Percentiles rank a stretch among this genome's conserved stretches.
Conservation (phyloP, 2,113 vertebrate genomes). For the Canis aureus region DNA sequence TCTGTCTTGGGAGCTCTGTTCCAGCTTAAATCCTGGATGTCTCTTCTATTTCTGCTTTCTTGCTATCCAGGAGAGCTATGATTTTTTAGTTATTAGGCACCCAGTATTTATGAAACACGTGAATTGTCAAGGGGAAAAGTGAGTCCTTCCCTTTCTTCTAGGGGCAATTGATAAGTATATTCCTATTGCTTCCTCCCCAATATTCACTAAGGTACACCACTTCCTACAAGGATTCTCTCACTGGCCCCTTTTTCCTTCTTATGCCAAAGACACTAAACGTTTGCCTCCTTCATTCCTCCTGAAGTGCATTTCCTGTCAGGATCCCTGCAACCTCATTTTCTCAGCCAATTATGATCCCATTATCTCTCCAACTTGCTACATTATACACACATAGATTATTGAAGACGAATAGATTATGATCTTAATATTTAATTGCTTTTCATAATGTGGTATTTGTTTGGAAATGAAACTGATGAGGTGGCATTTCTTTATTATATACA, state of each 20-base stretch:
- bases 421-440: constrained; percentile 74
- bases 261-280: constrained; percentile 32
- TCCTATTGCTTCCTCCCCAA: background rate
- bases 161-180: background rate
- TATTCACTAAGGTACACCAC: background rate
- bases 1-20: background rate
- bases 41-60: constrained; percentile 46
- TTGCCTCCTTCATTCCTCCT: constrained; percentile 64
- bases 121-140: background rate
- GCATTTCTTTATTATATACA: constrained; percentile 69
- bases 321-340: constrained; percentile 80
- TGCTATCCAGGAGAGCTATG: background rate
- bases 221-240: background rate
- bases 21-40: background rate
- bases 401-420: constrained; percentile 65
- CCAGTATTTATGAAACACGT: background rate
- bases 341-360: constrained; percentile 77
- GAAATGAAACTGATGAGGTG: constrained; percentile 70
- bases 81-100: constrained; percentile 3
- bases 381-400: constrained; percentile 63
- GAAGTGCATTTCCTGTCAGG: constrained; percentile 53
- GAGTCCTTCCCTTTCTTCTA: background rate
- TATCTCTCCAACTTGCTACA: constrained; percentile 71
- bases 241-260: constrained; percentile 52
- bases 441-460: constrained; percentile 73